phyloP scores from a whole-genome alignment of 1,140 invertebrate genomes.

The Leptopilina boulardi region DNA sequence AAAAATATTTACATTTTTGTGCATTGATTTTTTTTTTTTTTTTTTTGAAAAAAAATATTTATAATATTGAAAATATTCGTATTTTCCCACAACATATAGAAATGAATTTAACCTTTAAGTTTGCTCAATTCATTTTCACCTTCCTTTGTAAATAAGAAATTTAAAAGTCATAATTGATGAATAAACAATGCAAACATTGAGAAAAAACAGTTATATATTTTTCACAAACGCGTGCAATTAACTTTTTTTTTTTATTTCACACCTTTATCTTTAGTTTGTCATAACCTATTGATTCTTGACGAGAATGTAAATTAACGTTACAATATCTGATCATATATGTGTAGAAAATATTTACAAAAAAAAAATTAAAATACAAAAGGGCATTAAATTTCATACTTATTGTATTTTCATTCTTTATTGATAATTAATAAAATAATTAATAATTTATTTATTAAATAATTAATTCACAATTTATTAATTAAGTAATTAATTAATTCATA shows the following conservation, averaged over 20 bases:
- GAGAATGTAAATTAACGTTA: neutral
- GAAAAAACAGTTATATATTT: neutral
- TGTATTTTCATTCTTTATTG: no score
- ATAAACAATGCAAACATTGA: neutral
- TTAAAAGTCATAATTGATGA: neutral
- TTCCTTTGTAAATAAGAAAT: neutral
- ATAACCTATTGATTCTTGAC: neutral
- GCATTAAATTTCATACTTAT: no score
- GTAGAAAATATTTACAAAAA: no score
- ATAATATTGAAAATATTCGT: neutral
- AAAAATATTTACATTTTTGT: no score
- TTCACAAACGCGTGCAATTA: neutral
- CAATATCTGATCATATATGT: neutral
- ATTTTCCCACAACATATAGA: neutral
- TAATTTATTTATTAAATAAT: no score
- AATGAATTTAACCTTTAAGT: neutral
- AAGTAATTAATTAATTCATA: no score
- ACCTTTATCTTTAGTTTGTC: neutral
- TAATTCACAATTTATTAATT: no score
- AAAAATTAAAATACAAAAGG: no score
- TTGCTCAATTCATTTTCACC: neutral
- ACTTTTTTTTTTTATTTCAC: conserved; percentile 2
- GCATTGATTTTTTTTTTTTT: no score
- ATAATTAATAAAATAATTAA: no score
- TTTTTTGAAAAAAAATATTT: no score